These are phyloP conservation scores for Bombus affinis DNA, from an alignment of 1,140 invertebrate genomes.

Conservation along the genomic window DNA sequence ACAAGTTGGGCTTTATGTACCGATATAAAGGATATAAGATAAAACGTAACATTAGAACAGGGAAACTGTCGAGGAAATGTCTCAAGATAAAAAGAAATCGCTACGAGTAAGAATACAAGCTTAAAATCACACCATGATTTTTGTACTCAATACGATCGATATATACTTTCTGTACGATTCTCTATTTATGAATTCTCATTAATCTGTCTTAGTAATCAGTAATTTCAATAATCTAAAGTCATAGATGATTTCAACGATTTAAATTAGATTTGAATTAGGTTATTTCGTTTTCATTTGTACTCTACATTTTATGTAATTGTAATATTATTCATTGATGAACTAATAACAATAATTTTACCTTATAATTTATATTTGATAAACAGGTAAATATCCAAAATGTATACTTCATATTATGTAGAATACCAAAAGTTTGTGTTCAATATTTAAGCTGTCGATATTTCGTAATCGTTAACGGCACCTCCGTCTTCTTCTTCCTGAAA, in stretches of 20 bases:
- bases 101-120: too few species aligned
- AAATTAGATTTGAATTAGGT: too few species aligned
- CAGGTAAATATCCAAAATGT: background rate
- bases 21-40: slow-evolving; percentile 13
- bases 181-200: too few species aligned
- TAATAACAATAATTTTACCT: too few species aligned
- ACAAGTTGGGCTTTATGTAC: slow-evolving; percentile 15
- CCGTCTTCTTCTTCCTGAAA: background rate
- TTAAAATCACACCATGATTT: background rate
- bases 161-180: too few species aligned
- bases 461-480: background rate
- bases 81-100: slow-evolving; percentile 10
- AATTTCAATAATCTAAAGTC: too few species aligned
- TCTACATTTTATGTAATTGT: too few species aligned
- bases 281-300: too few species aligned
- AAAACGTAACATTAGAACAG: background rate
- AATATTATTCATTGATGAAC: too few species aligned
- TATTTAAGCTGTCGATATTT: background rate
- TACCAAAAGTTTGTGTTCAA: background rate
- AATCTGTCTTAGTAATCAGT: too few species aligned
- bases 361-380: too few species aligned
- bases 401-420: background rate
- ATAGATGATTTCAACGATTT: too few species aligned
- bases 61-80: background rate
- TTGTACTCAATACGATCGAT: background rate